Base-by-base conservation (phyloP, 2,797 vertebrate genomes). In the Jordanella pulchra region DNA sequence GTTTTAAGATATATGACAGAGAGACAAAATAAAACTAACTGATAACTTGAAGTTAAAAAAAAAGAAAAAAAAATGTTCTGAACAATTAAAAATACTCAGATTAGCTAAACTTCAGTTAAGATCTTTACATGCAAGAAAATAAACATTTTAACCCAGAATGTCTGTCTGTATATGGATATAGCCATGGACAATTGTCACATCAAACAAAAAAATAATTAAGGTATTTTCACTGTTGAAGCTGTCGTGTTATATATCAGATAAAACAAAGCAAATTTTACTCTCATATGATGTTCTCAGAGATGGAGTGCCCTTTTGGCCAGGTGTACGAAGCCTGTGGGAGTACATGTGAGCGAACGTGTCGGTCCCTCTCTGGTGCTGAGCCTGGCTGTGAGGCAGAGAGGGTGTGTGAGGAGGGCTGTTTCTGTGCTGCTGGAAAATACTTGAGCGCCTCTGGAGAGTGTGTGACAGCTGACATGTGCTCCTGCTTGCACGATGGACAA, bases 381-480 rank as follows among this genome's bases (percentile, higher is more conserved):
- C 84, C 89, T 0, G 92, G 92, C 50, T 96, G 95, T 23, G 65
- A 75, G 18, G 87, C 74, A 28, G 83, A 84, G 70, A 84, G 77
- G 51, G 42, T 86, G 72, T 99, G 98, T 39, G 89, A 97, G 67
- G 98, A 99, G 79, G 98, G 98, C 18, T 99, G 98, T 79, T 99
- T 96, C 84, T 99, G 98, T 58, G 96, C 96, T 0, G 71, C 75
- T 0, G 97, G 96, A 23, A 95, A 95, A 23, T 97, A 95, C 88
- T 91, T 95, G 64, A 96, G 95, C 0, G 93, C 96, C 64, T 85
- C 71, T 0, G 96, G 96, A 51, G 87, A 95, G 45, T 99, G 98
- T 0, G 95, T 99, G 68, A 91, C 93, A 0, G 94, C 93, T 50
- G 92, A 96, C 47, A 92, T 91, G 73, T 99, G 98, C 80, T 92